These are phyloP conservation scores for Mus caroli DNA, from an alignment of 2,797 vertebrate genomes.

Conservation along the genomic window DNA sequence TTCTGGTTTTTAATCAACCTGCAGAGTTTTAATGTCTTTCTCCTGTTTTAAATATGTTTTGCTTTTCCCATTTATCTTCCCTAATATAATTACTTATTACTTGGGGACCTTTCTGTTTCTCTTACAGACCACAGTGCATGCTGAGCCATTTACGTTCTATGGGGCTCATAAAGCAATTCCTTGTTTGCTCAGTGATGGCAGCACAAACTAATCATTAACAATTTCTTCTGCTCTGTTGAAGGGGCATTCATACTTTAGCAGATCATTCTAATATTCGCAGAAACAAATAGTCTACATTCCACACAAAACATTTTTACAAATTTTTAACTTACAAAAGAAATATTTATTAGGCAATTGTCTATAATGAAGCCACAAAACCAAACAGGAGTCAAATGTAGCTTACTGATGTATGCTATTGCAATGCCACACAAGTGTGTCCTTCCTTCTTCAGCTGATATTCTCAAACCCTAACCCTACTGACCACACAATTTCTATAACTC, in stretches of 20 bases:
- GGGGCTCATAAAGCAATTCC: background rate
- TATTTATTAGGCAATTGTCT: background rate
- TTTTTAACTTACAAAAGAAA: conserved; percentile 45
- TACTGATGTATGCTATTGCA: background rate
- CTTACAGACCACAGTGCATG: background rate
- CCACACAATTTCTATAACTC: background rate
- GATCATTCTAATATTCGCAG: background rate
- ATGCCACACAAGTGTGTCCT: background rate
- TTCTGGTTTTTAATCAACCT: background rate
- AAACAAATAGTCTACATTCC: background rate
- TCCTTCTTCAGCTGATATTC: background rate
- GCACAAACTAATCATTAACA: background rate
- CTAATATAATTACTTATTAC: background rate
- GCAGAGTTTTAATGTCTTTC: background rate
- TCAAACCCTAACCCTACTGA: background rate
- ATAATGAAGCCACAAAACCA: background rate
- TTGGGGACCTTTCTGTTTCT: background rate
- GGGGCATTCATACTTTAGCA: background rate
- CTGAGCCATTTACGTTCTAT: background rate
- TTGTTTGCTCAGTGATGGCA: background rate
- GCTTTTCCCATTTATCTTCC: background rate
- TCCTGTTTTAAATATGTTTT: conserved; percentile 28
- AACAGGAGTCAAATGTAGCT: background rate
- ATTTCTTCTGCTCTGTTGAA: background rate
- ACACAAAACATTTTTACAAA: background rate